Percentiles rank a stretch among this genome's conserved stretches.
Conservation (phyloP, 2,888 invertebrate genomes). For the Papilio demoleus region DNA sequence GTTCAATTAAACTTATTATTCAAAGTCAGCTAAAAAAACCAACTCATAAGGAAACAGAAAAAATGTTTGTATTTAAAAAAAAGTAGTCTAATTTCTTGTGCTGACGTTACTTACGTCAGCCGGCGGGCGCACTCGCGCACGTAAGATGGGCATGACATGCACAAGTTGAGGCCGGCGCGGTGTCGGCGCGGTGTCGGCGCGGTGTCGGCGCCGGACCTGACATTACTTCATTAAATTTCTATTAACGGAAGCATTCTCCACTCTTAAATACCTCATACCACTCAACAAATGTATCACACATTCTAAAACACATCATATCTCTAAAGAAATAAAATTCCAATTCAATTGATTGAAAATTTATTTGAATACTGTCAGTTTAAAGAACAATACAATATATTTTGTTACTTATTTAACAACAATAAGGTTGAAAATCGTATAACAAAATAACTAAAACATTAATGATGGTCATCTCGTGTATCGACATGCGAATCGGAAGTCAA, state of each 20-base stretch:
- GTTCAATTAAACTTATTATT: too few species aligned
- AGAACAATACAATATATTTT: neutral
- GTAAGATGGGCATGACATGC: conserved; percentile 81
- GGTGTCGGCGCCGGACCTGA: conserved; percentile 67
- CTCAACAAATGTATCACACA: conserved; percentile 35
- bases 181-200: too few species aligned
- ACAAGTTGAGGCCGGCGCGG: too few species aligned
- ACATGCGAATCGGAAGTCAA: conserved; percentile 74
- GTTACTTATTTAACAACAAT: neutral
- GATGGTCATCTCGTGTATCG: conserved; percentile 61
- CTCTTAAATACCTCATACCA: conserved; percentile 46
- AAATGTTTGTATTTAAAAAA: too few species aligned
- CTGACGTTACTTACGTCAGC: conserved; percentile 45
- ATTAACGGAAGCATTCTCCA: conserved; percentile 82
- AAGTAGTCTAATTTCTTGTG: conserved; percentile 42
- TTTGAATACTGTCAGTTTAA: conserved; percentile 4
- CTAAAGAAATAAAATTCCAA: neutral
- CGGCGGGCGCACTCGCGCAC: conserved; percentile 66
- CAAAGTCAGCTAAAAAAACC: too few species aligned
- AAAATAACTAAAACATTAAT: conserved; percentile 52
- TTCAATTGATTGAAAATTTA: conserved; percentile 3
- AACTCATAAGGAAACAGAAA: too few species aligned
- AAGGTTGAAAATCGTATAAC: conserved; percentile 51
- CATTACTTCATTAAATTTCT: conserved; percentile 84
- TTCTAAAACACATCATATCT: conserved; percentile 47